Percentiles rank a stretch among this genome's conserved stretches.
Evolutionary conservation across 1,140 invertebrate species (phyloP).

Genomic region (Ceratosolen solmsi): DNA sequence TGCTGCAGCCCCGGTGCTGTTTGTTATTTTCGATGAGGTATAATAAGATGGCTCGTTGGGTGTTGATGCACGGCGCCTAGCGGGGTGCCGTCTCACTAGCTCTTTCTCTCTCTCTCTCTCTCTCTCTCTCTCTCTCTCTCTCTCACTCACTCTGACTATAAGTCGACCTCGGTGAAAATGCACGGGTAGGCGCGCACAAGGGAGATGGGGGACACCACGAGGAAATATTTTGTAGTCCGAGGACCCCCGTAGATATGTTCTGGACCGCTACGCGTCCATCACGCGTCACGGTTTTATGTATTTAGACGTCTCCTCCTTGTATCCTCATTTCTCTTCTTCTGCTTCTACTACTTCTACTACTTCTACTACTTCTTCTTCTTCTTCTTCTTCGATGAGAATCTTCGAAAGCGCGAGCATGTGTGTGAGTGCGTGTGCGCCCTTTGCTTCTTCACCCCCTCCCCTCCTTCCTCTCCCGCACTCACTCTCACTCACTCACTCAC

Average conservation of each 20-base stretch:
- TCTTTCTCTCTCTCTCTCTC: not conserved
- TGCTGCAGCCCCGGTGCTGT: slow-evolving; percentile 60
- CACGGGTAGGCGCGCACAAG: slow-evolving; percentile 7
- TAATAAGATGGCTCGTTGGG: slow-evolving; percentile 63
- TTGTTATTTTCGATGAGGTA: slow-evolving; percentile 72
- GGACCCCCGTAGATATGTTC: slow-evolving; percentile 66
- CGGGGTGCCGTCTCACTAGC: slow-evolving; percentile 63
- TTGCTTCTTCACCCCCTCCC: slow-evolving; percentile 14
- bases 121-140: slow-evolving; percentile 27
- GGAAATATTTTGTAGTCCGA: slow-evolving; percentile 51
- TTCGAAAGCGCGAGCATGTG: not conserved
- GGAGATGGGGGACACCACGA: slow-evolving; percentile 30
- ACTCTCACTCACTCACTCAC: slow-evolving; percentile 9
- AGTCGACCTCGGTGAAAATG: not conserved
- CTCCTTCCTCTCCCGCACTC: slow-evolving; percentile 26
- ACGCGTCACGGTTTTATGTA: slow-evolving; percentile 68
- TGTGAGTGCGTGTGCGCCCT: not conserved
- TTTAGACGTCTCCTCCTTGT: slow-evolving; percentile 68
- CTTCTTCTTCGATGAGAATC: slow-evolving; percentile 31
- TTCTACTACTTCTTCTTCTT: too few relatives aligned
- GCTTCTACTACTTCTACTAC: too few relatives aligned
- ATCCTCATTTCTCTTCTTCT: slow-evolving; percentile 59
- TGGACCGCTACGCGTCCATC: slow-evolving; percentile 70
- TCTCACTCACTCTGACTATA: not conserved
- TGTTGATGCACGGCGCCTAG: slow-evolving; percentile 73